A percentile compares a stretch with the other conserved stretches of the same genome.
Evolutionary conservation across 30 jellyfish, hydroid and myxozoan genomes (phyloP).

Genomic region (Catostylus mosaicus): DNA sequence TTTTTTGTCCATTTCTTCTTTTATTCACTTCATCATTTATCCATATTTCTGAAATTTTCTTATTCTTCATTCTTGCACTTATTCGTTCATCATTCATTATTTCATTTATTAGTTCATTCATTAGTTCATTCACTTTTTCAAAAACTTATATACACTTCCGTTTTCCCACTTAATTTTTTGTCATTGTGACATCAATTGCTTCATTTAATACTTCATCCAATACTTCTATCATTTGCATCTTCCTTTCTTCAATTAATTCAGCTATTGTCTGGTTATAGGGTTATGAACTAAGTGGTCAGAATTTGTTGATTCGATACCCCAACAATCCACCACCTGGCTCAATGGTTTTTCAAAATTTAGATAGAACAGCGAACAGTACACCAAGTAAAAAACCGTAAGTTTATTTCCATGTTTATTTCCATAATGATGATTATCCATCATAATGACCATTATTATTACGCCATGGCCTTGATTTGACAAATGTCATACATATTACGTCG

Average conservation of each 20-base stretch:
- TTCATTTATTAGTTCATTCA: not conserved
- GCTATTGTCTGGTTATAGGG: slow-evolving; percentile 42
- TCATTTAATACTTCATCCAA: not conserved
- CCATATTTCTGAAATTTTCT: not conserved
- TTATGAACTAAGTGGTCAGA: slow-evolving; percentile 82
- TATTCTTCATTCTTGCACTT: not conserved
- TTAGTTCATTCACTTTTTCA: not conserved
- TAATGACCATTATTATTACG: no score
- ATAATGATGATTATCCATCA: no score
- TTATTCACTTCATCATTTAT: not conserved
- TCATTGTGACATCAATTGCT: not conserved
- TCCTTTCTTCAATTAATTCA: not conserved
- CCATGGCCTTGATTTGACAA: no score
- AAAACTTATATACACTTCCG: no score
- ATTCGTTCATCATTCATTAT: not conserved
- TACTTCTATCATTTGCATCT: not conserved
- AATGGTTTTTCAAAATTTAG: slow-evolving; percentile 43
- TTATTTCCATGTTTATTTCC: not conserved
- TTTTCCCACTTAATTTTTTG: no score
- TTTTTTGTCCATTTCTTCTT: not conserved
- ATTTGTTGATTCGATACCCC: slow-evolving; percentile 82
- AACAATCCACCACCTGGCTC: slow-evolving; percentile 98
- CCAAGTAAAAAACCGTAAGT: slow-evolving; percentile 18
- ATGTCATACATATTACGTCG: no score
- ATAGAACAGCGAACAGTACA: slow-evolving; percentile 8